Conservation (phyloP, 1,140 invertebrate species). For the Drosophila repleta region DNA sequence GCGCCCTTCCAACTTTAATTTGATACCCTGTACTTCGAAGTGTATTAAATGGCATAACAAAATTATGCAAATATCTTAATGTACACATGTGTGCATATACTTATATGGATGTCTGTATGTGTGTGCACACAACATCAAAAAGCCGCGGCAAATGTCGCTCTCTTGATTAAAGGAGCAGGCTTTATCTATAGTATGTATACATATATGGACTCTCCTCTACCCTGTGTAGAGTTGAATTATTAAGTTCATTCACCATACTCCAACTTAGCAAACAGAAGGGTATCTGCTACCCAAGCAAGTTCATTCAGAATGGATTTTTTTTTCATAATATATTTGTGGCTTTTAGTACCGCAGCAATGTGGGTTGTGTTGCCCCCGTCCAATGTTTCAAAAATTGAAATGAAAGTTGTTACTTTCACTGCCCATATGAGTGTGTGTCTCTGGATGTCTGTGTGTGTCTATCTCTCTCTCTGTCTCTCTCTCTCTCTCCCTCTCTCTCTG, state of each 20-base stretch:
- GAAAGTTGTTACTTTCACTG: conserved; percentile 73
- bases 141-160: not conserved
- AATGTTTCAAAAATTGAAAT: conserved; percentile 41
- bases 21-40: conserved; percentile 12
- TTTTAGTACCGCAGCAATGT: conserved; percentile 37
- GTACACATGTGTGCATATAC: conserved; percentile 8
- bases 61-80: conserved; percentile 24
- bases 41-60: conserved; percentile 17
- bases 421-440: not conserved
- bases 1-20: not conserved
- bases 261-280: not conserved
- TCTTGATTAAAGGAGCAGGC: not conserved
- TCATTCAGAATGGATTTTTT: conserved; percentile 5
- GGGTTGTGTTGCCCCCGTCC: not conserved
- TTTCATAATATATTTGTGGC: conserved; percentile 50
- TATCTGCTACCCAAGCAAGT: conserved; percentile 7
- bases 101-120: not conserved
- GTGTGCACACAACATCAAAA: not conserved
- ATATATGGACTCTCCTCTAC: not conserved
- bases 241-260: not conserved
- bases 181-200: not conserved
- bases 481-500: too few species aligned
- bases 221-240: not conserved
- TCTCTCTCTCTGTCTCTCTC: too few species aligned
- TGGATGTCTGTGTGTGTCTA: conserved; percentile 9